A percentile compares a stretch with the other conserved stretches of the same genome.
Conservation (phyloP, 1,140 invertebrate genomes). For the Laupala kohalensis region DNA sequence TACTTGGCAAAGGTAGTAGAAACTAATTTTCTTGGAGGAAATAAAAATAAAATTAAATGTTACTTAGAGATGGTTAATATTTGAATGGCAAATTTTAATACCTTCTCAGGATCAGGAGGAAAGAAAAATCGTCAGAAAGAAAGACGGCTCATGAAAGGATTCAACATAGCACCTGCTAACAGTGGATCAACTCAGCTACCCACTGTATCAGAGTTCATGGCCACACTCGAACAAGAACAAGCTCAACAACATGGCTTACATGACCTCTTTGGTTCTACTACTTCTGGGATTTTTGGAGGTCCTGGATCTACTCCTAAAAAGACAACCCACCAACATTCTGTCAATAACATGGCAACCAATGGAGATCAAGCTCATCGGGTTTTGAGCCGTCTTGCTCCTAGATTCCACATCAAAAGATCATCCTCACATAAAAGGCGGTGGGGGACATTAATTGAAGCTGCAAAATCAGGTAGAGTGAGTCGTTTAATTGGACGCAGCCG, state of each 20-base stretch:
- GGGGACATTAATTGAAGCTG: constrained; percentile 72
- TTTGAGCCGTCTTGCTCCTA: background rate
- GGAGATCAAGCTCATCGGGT: background rate
- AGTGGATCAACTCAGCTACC: constrained; percentile 41
- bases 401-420: constrained; percentile 25
- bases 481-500: constrained; percentile 56
- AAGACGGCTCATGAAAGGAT: constrained; percentile 83
- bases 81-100: too few species aligned
- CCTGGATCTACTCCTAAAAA: constrained; percentile 28
- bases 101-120: constrained; percentile 58
- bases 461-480: constrained; percentile 60
- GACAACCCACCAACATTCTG: constrained; percentile 10
- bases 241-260: constrained; percentile 33
- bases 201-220: constrained; percentile 60
- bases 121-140: constrained; percentile 90
- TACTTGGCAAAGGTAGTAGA: too few species aligned
- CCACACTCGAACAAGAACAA: constrained; percentile 40
- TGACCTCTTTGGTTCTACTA: constrained; percentile 31
- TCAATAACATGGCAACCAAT: background rate
- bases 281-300: constrained; percentile 30
- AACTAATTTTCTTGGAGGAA: too few species aligned
- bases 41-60: too few species aligned
- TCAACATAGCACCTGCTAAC: constrained; percentile 68
- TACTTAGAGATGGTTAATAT: too few species aligned
- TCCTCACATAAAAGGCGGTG: constrained; percentile 53